A percentile compares a stretch with the other conserved stretches of the same genome.
Evolutionary conservation across 2,797 vertebrate species (phyloP).

Genomic region (Prunella strophiata): DNA sequence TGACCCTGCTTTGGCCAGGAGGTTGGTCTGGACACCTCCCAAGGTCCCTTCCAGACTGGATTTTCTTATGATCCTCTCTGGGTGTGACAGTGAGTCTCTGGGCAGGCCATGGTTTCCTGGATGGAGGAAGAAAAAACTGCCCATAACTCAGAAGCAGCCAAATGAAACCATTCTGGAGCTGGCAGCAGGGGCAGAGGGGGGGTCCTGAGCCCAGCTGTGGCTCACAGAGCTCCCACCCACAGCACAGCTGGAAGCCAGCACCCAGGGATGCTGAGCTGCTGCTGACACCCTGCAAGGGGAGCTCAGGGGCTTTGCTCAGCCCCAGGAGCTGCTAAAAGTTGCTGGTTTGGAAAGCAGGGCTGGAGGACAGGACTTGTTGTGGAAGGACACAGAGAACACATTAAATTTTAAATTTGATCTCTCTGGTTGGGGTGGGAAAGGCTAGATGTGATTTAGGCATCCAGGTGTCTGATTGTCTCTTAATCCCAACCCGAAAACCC

Average conservation of each 20-base stretch:
- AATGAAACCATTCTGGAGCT: neutral
- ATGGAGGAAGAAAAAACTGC: neutral
- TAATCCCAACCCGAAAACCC: neutral
- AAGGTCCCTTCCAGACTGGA: neutral
- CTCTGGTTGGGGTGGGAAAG: neutral
- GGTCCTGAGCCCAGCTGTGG: neutral
- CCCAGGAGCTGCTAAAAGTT: neutral
- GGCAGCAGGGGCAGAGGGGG: neutral
- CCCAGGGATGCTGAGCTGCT: neutral
- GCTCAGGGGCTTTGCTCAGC: neutral
- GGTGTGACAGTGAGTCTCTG: neutral
- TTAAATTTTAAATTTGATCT: neutral
- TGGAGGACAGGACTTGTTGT: neutral
- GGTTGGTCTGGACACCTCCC: neutral
- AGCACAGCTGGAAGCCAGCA: neutral
- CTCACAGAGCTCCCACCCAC: neutral
- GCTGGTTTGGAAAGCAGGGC: neutral
- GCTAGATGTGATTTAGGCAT: neutral
- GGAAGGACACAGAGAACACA: neutral
- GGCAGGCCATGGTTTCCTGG: neutral
- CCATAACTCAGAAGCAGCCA: neutral
- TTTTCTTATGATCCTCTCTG: neutral
- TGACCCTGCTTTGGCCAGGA: neutral
- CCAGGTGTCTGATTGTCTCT: neutral
- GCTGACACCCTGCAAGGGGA: neutral